Conservation (phyloP, 2,888 invertebrate genomes). For the Nowickia ferox region DNA sequence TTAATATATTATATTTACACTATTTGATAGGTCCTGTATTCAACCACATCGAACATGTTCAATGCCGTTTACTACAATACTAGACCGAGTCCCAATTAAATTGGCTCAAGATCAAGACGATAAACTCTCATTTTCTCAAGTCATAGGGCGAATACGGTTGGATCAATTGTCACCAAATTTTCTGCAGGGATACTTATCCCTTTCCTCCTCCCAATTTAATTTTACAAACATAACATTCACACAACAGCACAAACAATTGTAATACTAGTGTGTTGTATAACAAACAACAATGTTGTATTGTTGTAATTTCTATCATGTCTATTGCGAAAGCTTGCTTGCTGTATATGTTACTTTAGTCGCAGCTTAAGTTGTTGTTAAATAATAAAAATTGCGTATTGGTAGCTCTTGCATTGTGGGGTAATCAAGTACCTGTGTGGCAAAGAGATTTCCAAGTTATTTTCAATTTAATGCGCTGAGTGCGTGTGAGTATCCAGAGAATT, state of each 20-base stretch:
- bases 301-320: slow-evolving; percentile 18
- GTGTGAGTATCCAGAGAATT: slow-evolving; percentile 34
- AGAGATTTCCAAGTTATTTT: slow-evolving; percentile 40
- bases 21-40: too few relatives aligned
- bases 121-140: too few relatives aligned
- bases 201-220: too few relatives aligned
- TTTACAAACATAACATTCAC: not conserved
- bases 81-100: too few relatives aligned
- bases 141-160: too few relatives aligned
- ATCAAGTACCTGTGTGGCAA: slow-evolving; percentile 49
- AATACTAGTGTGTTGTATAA: not conserved
- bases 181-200: too few relatives aligned
- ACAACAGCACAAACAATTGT: not conserved
- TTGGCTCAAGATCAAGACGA: too few relatives aligned
- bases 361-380: slow-evolving; percentile 25
- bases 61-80: too few relatives aligned
- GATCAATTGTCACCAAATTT: too few relatives aligned
- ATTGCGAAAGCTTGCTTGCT: slow-evolving; percentile 3
- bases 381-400: slow-evolving; percentile 10
- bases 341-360: not conserved
- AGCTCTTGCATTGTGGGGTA: slow-evolving; percentile 11
- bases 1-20: too few relatives aligned
- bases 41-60: too few relatives aligned
- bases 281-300: slow-evolving; percentile 34
- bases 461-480: slow-evolving; percentile 8